A percentile compares a stretch with the other conserved stretches of the same genome.
These are phyloP conservation scores for Phengaris alcon DNA, from an alignment of 2,888 invertebrate genomes.

Conservation along the genomic window DNA sequence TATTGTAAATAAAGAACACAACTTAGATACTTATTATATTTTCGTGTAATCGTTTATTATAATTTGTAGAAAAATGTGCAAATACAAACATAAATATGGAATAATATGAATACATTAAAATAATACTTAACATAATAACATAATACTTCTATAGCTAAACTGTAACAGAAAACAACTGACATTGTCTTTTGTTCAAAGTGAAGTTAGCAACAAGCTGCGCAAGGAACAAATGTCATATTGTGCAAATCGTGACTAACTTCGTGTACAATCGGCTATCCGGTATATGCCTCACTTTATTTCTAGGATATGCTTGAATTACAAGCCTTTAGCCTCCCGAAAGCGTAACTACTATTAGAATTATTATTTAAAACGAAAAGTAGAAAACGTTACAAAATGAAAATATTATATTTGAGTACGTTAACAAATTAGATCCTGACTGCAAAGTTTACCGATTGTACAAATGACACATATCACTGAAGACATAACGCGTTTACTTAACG, in stretches of 20 bases:
- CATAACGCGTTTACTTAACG: too few relatives aligned
- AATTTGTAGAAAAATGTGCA: constrained; percentile 75
- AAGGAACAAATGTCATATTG: not conserved
- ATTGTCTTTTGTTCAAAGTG: not conserved
- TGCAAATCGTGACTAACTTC: constrained; percentile 5
- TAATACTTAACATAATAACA: constrained; percentile 47
- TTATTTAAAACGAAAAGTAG: not conserved
- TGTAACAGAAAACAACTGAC: constrained; percentile 10
- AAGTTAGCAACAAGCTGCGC: not conserved
- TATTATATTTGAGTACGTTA: too few relatives aligned
- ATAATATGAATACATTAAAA: constrained; percentile 55
- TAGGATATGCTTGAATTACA: not conserved
- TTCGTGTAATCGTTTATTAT: constrained; percentile 66
- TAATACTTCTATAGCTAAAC: constrained; percentile 33
- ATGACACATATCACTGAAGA: not conserved
- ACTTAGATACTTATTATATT: constrained; percentile 57
- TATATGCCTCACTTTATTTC: not conserved
- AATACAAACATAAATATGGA: constrained; percentile 59
- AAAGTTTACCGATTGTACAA: constrained; percentile 2
- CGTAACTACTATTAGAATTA: too few relatives aligned
- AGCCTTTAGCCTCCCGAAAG: not conserved
- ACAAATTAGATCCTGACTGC: not conserved
- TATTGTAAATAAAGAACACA: constrained; percentile 33
- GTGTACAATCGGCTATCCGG: not conserved
- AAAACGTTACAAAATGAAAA: not conserved